Evolutionary conservation across 2,797 vertebrate species (phyloP).

Genomic region (Allobates femoralis): DNA sequence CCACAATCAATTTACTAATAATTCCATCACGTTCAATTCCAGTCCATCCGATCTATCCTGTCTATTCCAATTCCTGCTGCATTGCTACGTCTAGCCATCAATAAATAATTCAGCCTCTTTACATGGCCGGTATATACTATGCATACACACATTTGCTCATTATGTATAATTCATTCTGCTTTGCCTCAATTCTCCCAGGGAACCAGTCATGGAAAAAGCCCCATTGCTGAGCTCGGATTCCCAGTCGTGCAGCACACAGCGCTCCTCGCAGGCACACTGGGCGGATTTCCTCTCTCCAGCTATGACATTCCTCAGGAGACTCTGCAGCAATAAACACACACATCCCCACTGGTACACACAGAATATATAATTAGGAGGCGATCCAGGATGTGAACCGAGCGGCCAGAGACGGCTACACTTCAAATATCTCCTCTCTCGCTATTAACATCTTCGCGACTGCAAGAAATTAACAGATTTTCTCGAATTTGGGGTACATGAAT

Average conservation of each 20-base stretch:
- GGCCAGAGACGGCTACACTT: conserved; percentile 43
- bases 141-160: conserved; percentile 29
- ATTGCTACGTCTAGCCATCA: background rate
- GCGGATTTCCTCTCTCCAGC: conserved; percentile 58
- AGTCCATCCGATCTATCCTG: too few relatives aligned
- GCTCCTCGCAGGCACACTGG: conserved; percentile 29
- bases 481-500: background rate
- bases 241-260: background rate
- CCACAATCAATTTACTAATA: too few relatives aligned
- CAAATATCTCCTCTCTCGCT: background rate
- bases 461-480: background rate
- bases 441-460: conserved; percentile 25
- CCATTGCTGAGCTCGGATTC: background rate
- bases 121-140: conserved; percentile 5
- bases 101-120: background rate
- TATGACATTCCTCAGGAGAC: conserved; percentile 43
- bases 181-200: conserved; percentile 23
- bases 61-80: background rate
- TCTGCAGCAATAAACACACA: conserved; percentile 67
- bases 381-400: conserved; percentile 67
- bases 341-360: conserved; percentile 69
- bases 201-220: conserved; percentile 20
- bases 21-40: too few relatives aligned
- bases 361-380: conserved; percentile 68
- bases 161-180: conserved; percentile 21